phyloP scores from a whole-genome alignment of 2,113 vertebrate species.

The Limnothrissa miodon region DNA sequence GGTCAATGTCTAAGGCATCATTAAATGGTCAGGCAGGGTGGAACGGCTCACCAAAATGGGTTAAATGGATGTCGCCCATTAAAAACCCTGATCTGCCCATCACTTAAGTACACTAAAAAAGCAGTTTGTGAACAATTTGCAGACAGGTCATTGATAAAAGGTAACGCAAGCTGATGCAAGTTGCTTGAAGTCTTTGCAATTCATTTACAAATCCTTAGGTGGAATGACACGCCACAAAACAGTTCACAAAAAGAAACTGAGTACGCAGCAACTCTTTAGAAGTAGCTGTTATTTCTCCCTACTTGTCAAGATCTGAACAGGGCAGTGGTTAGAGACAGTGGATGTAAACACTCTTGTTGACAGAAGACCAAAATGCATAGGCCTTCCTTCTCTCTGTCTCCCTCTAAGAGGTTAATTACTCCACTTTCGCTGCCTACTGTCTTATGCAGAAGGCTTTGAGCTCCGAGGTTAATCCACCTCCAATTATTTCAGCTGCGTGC shows the following conservation, averaged over 20 bases:
- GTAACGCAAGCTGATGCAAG: too few species aligned
- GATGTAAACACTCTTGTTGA: not conserved
- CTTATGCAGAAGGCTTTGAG: conserved; percentile 49
- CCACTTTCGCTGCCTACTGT: conserved; percentile 49
- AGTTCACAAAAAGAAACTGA: not conserved
- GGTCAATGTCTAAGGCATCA: too few species aligned
- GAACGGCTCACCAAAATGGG: too few species aligned
- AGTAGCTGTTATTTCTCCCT: not conserved
- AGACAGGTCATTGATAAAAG: too few species aligned
- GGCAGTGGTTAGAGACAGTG: not conserved
- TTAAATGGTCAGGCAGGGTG: too few species aligned
- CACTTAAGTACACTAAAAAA: too few species aligned
- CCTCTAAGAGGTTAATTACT: conserved; percentile 44
- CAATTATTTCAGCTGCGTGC: conserved; percentile 48
- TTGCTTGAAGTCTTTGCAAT: too few species aligned
- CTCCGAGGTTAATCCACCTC: conserved; percentile 57
- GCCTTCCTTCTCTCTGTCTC: not conserved
- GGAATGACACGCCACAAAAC: too few species aligned
- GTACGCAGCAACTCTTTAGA: not conserved
- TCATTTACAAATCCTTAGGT: too few species aligned
- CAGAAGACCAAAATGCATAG: not conserved
- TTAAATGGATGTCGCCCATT: too few species aligned
- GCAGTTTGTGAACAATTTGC: too few species aligned
- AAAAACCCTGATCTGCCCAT: too few species aligned
- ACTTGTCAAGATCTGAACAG: not conserved